Percentiles rank a stretch among this genome's conserved stretches.
phyloP scores from a whole-genome alignment of 2,888 invertebrate species.

The Aleiodes leptofemur region DNA sequence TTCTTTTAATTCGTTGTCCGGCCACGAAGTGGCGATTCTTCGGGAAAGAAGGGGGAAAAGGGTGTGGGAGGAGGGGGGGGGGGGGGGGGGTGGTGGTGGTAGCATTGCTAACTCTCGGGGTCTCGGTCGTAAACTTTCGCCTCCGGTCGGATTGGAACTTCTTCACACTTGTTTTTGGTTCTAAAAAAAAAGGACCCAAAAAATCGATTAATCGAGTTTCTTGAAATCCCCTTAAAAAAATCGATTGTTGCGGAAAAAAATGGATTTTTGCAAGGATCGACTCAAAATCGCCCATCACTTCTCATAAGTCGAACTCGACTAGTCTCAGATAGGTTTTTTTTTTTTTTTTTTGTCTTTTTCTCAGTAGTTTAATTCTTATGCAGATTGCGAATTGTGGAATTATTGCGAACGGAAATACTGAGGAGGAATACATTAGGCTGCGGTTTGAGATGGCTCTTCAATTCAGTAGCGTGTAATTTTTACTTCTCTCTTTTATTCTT shows the following conservation, averaged over 20 bases:
- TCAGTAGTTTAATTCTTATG: slow-evolving; percentile 68
- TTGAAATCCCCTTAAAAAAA: too few species aligned
- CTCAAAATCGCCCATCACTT: too few species aligned
- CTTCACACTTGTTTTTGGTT: too few species aligned
- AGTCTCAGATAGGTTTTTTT: background rate
- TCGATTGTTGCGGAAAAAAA: too few species aligned
- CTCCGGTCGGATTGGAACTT: slow-evolving; percentile 62
- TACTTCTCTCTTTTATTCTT: slow-evolving; percentile 24
- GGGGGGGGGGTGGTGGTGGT: slow-evolving; percentile 56
- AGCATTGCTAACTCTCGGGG: slow-evolving; percentile 71
- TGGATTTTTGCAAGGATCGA: too few species aligned
- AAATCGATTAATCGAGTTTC: too few species aligned
- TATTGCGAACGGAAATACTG: slow-evolving; percentile 55
- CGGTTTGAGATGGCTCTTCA: slow-evolving; percentile 52
- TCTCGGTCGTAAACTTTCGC: slow-evolving; percentile 73
- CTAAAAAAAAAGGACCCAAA: too few species aligned
- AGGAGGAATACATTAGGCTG: slow-evolving; percentile 54
- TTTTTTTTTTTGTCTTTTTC: slow-evolving; percentile 35
- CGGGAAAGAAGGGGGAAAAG: slow-evolving; percentile 28
- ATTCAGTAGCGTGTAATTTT: slow-evolving; percentile 49
- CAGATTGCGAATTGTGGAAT: slow-evolving; percentile 67
- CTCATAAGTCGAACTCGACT: too few species aligned
- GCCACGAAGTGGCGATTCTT: slow-evolving; percentile 17
- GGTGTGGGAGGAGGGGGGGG: slow-evolving; percentile 10
- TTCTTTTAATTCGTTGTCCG: slow-evolving; percentile 39